Base-by-base conservation (phyloP, 2,113 vertebrate genomes). In the Bubo scandiacus region DNA sequence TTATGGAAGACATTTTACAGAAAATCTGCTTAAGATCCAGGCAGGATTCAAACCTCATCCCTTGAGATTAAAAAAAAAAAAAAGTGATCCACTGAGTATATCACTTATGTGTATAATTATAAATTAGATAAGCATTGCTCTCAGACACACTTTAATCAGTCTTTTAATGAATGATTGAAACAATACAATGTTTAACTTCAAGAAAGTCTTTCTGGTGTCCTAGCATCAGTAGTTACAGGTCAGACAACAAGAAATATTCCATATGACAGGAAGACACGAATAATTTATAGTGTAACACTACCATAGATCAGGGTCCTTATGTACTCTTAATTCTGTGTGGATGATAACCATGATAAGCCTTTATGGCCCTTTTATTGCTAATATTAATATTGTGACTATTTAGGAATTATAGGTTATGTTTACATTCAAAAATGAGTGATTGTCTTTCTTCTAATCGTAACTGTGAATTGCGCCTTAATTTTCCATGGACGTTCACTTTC, bases 91-190 rank as follows among this genome's bases (percentile, higher is more conserved):
- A 73, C 9, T 57, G 67, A 86, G 15, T 47, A 84, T 94, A 61
- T 65, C 47, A 59, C 6, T 87, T 77, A 78, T 1, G 15, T 52
- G 16, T 52, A 26, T 40, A 86, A 77, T 62, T 74, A 45, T 62
- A 84, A 73, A 86, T 94, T 87, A 74, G 38, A 54, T 36, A 80
- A 3, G 1, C 20, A 47, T 38, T 83, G 9, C 12, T 88, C 42
- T 94, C 58, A 93, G 82, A 70, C 15, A 29, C 61, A 59, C 19
- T 94, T 89, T 78, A 94, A 90, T 94, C 36, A 70, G 21, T 49
- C 20, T 81, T 96, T 79, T 87, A 87, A 54, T 88, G 72, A 94
- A 75, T 17, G 11, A 86, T 58, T 84, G 75, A 90, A 92, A 85
- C 3, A 85, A 30, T 20, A 21, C 9, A 75, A 30, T 77, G 59